These are phyloP conservation scores for Notolepis coatsorum DNA, from an alignment of 2,797 vertebrate species.

Conservation along the genomic window DNA sequence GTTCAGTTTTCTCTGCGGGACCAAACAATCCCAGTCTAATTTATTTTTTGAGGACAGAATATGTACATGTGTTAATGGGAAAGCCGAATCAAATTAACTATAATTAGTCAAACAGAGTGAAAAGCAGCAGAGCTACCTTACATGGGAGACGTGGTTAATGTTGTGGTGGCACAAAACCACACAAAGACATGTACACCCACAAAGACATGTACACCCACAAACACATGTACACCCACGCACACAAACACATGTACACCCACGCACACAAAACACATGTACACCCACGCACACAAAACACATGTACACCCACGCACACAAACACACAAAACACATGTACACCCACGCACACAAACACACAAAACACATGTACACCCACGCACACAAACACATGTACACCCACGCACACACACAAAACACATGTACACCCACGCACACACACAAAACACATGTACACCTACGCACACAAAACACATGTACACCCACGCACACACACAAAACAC, in stretches of 20 bases:
- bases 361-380: no score
- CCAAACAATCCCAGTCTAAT: constrained; percentile 88
- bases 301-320: no score
- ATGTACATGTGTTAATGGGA: constrained; percentile 86
- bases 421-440: no score
- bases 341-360: no score
- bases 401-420: no score
- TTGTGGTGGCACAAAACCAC: constrained; percentile 23
- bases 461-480: no score
- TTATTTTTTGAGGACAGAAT: constrained; percentile 87
- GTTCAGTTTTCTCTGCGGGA: constrained; percentile 81
- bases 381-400: background rate
- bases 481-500: no score
- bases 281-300: no score
- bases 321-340: no score
- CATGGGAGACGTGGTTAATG: constrained; percentile 64
- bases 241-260: background rate
- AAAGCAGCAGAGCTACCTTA: constrained; percentile 68
- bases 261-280: no score
- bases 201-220: background rate
- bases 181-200: background rate
- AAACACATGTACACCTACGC: no score
- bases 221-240: background rate
- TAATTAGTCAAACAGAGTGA: constrained; percentile 83
- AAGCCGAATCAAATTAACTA: constrained; percentile 85